Evolutionary conservation across 1,140 invertebrate species (phyloP), one percentile per base, ranked within the genome.

Genomic region (Trachymyrmex septentrionalis): DNA sequence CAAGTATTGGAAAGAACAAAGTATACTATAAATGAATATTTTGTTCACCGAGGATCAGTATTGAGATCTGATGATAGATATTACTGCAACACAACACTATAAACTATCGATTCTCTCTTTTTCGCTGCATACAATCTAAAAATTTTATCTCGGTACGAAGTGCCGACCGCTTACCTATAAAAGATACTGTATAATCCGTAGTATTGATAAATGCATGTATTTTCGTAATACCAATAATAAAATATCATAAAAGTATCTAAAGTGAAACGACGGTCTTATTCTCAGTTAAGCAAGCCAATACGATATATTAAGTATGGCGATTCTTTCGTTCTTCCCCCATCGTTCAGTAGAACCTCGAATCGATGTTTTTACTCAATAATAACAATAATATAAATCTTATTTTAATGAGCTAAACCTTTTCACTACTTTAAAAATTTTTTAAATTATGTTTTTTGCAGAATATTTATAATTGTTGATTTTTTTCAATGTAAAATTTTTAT

Each of bases 171-270:
- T 84, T 50, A 61, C 27, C 50, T 75, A 50, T 44, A 12, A 44
- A 84, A 50, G 24, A 84, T 91, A 86, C 53, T 86, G 85, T 90
- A 89, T 93, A 87, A 90, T 63, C 89, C 87, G 71, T 91, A 93
- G 88, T 94, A 94, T 92, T 93, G 93, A 92, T 94, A 93, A 94
- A 93, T 91, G 92, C 91, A 93, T 95, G 94, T 95, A 95, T 94
- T 94, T 95, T 94, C 93, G 89, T 95, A 95, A 94, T 91, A 88
- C 91, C 87, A 92, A 91, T 88, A 95, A 95, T 95, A 95, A 94
- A 95, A 88, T 91, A 69, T 80, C 73, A 81, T 50, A 88, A 81
- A 82, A 90, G 71, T 64, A 85, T 71, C 67, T 66, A 66, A 90
- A 86, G 59, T 48, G 48, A 85, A 86, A 87, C 19, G n/a, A 19